These are phyloP conservation scores for Pteromalus puparum DNA, from an alignment of 1,140 invertebrate genomes.

Conservation along the genomic window DNA sequence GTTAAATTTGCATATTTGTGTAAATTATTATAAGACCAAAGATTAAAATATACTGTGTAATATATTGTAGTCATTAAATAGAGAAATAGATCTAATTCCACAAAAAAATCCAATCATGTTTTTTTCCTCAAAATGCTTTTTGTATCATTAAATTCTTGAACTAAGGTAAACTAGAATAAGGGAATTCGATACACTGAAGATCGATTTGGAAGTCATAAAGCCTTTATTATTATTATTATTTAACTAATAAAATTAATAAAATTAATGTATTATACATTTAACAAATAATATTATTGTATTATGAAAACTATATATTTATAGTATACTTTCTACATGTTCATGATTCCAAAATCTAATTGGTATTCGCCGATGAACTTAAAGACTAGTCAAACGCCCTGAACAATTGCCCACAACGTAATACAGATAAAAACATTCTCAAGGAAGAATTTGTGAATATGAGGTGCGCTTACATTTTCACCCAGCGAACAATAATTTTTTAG, in stretches of 20 bases:
- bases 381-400: constrained; percentile 50
- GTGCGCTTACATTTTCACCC: constrained; percentile 43
- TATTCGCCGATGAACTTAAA: constrained; percentile 51
- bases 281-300: constrained; percentile 50
- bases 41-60: constrained; percentile 55
- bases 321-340: constrained; percentile 43
- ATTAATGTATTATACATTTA: constrained; percentile 49
- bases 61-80: constrained; percentile 55
- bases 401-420: constrained; percentile 35
- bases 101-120: constrained; percentile 19
- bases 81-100: constrained; percentile 54
- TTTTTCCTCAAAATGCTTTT: not conserved
- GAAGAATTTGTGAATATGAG: constrained; percentile 30
- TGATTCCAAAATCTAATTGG: constrained; percentile 45
- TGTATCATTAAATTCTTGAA: not conserved
- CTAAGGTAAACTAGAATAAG: not conserved
- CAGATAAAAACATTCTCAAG: constrained; percentile 37
- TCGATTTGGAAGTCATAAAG: constrained; percentile 48
- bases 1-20: constrained; percentile 53
- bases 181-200: not conserved
- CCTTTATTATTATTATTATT: constrained; percentile 52
- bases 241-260: constrained; percentile 53
- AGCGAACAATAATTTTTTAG: constrained; percentile 44
- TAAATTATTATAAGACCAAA: constrained; percentile 55
- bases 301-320: constrained; percentile 41